These are phyloP conservation scores for Nephrotoma flavescens DNA, from an alignment of 2,888 invertebrate genomes.

Conservation along the genomic window DNA sequence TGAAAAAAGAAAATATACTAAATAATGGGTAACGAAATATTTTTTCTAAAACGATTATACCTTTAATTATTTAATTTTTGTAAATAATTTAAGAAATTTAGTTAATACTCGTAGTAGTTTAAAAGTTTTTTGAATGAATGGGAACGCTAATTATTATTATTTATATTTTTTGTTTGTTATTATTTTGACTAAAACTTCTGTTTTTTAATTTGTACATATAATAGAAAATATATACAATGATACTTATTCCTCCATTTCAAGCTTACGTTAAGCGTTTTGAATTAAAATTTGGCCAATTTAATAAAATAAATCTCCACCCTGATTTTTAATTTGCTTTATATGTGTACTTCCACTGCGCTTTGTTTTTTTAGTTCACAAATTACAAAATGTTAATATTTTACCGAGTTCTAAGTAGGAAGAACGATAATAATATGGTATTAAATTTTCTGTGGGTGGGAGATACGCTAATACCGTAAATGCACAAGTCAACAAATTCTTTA, in stretches of 20 bases:
- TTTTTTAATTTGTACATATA: background rate
- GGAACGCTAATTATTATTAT: background rate
- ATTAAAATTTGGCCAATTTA: background rate
- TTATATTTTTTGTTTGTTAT: background rate
- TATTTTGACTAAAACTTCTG: background rate
- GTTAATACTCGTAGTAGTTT: background rate
- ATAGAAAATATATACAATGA: too few species aligned
- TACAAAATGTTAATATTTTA: background rate
- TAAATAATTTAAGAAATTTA: background rate
- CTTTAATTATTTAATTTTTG: background rate
- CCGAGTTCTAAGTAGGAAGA: background rate
- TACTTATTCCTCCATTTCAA: background rate
- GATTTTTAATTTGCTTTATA: background rate
- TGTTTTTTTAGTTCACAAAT: background rate
- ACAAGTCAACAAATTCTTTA: background rate
- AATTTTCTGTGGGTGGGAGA: background rate
- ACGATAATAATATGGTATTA: background rate
- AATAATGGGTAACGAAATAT: background rate
- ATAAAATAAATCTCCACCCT: background rate
- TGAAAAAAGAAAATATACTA: slow-evolving; percentile 3
- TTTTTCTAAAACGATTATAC: background rate
- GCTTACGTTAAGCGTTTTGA: background rate
- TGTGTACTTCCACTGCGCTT: background rate
- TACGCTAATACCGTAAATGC: background rate
- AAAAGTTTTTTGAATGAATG: background rate